Conservation (phyloP, 2,797 vertebrate species). For the Thalassophryne amazonica region DNA sequence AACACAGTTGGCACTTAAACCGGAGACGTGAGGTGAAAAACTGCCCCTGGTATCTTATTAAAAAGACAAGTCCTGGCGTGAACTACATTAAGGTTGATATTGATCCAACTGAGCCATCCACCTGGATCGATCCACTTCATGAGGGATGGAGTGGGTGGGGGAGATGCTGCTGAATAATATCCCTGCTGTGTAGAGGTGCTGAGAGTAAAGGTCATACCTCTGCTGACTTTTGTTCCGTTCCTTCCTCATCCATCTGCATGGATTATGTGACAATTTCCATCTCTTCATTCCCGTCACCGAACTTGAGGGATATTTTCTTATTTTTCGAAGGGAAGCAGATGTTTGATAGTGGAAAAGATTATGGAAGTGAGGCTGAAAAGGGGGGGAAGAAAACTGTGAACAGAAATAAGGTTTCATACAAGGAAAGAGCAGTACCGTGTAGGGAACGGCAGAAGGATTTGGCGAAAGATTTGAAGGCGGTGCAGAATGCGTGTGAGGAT, state of each 20-base stretch:
- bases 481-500: too few relatives aligned
- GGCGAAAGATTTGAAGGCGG: too few relatives aligned
- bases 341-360: too few relatives aligned
- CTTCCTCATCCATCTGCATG: slow-evolving; percentile 8
- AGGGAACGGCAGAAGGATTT: too few relatives aligned
- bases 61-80: slow-evolving; percentile 44
- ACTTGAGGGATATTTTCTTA: too few relatives aligned
- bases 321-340: too few relatives aligned
- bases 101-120: slow-evolving; percentile 35
- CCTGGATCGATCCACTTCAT: slow-evolving; percentile 38
- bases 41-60: slow-evolving; percentile 37
- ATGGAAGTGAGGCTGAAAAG: too few relatives aligned
- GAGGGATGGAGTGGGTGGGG: too few relatives aligned
- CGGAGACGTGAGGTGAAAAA: slow-evolving; percentile 30
- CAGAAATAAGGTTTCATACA: too few relatives aligned
- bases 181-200: slow-evolving; percentile 28
- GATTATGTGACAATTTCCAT: slow-evolving; percentile 5
- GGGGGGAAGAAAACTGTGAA: too few relatives aligned
- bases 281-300: slow-evolving; percentile 6
- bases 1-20: slow-evolving; percentile 23
- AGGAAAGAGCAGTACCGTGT: too few relatives aligned
- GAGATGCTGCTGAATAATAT: slow-evolving; percentile 60
- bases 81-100: slow-evolving; percentile 48
- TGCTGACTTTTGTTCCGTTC: slow-evolving; percentile 1
- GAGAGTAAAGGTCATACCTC: slow-evolving; percentile 58